Conservation (phyloP, 2,888 invertebrate genomes). For the Ecdyonurus torrentis region DNA sequence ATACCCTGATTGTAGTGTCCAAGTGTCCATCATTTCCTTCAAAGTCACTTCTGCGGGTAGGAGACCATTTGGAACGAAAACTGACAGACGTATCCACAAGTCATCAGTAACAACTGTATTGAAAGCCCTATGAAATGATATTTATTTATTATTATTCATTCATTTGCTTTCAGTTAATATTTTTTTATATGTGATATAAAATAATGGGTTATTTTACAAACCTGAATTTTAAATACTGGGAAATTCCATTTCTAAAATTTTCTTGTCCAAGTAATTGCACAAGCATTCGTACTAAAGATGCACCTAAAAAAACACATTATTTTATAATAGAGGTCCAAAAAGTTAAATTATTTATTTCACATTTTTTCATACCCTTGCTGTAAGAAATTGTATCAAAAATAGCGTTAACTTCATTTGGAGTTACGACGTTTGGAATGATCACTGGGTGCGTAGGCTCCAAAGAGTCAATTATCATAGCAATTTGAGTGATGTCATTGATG, state of each 20-base stretch:
- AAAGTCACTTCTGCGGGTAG: conserved; percentile 30
- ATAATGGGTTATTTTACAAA: not conserved
- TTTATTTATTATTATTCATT: not conserved
- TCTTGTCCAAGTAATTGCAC: not conserved
- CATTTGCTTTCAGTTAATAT: not conserved
- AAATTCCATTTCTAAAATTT: not conserved
- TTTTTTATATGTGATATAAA: not conserved
- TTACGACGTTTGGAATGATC: not conserved
- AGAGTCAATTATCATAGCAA: too few species aligned
- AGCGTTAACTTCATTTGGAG: not conserved
- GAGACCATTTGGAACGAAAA: conserved; percentile 12
- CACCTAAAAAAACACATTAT: not conserved
- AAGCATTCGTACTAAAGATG: not conserved
- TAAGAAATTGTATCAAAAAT: not conserved
- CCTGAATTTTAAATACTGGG: not conserved
- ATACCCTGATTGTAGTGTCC: conserved; percentile 55
- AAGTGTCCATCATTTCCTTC: conserved; percentile 47
- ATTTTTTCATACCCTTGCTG: not conserved
- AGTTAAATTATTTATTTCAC: not conserved
- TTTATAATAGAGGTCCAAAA: not conserved
- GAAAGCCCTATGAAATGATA: not conserved
- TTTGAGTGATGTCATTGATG: too few species aligned
- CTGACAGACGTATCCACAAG: not conserved
- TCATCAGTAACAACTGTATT: not conserved
- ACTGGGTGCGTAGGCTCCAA: not conserved